Conservation (phyloP, 1,140 invertebrate genomes). For the Drosophila paulistorum region DNA sequence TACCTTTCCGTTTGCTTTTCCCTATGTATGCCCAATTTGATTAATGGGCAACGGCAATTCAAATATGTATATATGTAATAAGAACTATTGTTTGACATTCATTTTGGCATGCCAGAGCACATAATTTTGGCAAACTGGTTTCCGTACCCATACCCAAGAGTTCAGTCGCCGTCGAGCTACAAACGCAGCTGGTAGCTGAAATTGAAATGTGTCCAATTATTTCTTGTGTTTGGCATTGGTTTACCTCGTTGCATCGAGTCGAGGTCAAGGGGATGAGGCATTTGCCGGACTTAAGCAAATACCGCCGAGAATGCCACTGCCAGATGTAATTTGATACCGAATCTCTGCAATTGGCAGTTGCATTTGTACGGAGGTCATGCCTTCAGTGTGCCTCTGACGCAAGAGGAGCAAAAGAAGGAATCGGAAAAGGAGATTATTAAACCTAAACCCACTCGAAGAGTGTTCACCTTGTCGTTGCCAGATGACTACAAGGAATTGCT, state of each 20-base stretch:
- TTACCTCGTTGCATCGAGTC: not conserved
- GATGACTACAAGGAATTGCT: too few species aligned
- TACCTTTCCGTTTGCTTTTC: too few species aligned
- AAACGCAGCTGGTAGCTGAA: slow-evolving; percentile 45
- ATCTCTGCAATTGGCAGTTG: slow-evolving; percentile 62
- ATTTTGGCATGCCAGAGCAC: slow-evolving; percentile 19
- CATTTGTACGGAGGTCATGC: too few species aligned
- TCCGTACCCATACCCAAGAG: slow-evolving; percentile 5
- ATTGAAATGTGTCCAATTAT: slow-evolving; percentile 42
- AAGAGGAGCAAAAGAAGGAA: too few species aligned
- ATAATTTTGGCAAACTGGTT: slow-evolving; percentile 53
- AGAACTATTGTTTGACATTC: slow-evolving; percentile 10
- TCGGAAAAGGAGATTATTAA: too few species aligned
- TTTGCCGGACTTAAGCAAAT: slow-evolving; percentile 33
- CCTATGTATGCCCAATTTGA: not conserved
- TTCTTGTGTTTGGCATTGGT: slow-evolving; percentile 27
- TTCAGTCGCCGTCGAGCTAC: slow-evolving; percentile 50
- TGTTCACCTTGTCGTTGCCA: too few species aligned
- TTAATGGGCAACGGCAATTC: slow-evolving; percentile 2
- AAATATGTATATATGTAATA: slow-evolving; percentile 1
- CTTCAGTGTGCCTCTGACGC: too few species aligned
- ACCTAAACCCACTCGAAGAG: too few species aligned
- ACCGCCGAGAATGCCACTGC: slow-evolving; percentile 35
- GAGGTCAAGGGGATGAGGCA: not conserved
- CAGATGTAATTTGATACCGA: slow-evolving; percentile 50